A percentile compares a stretch with the other conserved stretches of the same genome.
phyloP scores from a whole-genome alignment of 53 echinoderm and acorn worm genomes.

The Hippasteria phrygiana region DNA sequence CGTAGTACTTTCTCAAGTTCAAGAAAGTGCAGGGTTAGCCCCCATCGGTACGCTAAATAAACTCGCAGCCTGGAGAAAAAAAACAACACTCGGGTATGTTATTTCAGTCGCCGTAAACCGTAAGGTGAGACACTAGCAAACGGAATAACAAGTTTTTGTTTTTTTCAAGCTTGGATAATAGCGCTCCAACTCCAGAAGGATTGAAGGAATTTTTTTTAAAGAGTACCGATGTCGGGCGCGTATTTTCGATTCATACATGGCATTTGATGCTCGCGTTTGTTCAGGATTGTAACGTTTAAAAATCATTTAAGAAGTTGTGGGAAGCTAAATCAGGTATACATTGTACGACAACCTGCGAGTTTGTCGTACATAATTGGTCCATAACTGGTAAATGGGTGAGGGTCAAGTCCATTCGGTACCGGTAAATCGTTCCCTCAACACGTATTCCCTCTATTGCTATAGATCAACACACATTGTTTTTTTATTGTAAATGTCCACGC shows the following conservation, averaged over 20 bases:
- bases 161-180: slow-evolving; percentile 3
- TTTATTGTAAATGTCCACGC: too few species aligned
- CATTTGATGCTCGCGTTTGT: background rate
- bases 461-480: too few species aligned
- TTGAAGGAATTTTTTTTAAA: background rate
- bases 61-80: slow-evolving; percentile 2
- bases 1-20: slow-evolving; percentile 48
- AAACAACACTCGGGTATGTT: slow-evolving; percentile 23
- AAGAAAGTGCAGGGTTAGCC: slow-evolving; percentile 40
- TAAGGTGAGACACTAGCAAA: slow-evolving; percentile 22
- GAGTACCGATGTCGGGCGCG: too few species aligned
- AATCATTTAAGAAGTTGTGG: background rate
- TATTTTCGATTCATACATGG: slow-evolving; percentile 8
- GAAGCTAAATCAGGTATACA: too few species aligned
- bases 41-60: slow-evolving; percentile 21
- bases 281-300: background rate
- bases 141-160: slow-evolving; percentile 14
- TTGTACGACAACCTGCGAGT: too few species aligned
- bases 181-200: slow-evolving; percentile 4
- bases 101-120: slow-evolving; percentile 38
- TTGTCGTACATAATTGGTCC: too few species aligned
- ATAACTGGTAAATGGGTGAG: too few species aligned
- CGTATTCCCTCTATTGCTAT: too few species aligned
- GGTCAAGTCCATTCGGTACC: too few species aligned
- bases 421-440: too few species aligned